These are phyloP conservation scores for Drosophila percnosoma DNA, from an alignment of 2,888 invertebrate species.

Conservation along the genomic window DNA sequence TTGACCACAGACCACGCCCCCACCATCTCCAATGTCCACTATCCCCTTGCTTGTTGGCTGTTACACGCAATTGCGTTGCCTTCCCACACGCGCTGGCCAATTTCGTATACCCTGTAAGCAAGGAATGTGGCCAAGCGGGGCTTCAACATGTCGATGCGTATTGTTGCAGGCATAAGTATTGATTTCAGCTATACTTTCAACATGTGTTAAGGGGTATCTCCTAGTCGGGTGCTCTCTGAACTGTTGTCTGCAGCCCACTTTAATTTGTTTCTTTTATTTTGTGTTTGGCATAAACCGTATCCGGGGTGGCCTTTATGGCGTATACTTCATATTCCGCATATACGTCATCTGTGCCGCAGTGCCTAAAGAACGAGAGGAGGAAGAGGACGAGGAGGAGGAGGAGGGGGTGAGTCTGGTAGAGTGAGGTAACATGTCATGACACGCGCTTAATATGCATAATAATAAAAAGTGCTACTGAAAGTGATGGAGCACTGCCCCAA, in stretches of 20 bases:
- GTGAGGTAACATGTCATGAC: slow-evolving; percentile 58
- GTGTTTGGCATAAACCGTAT: slow-evolving; percentile 25
- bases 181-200: background rate
- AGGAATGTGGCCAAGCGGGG: background rate
- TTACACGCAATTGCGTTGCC: slow-evolving; percentile 60
- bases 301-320: slow-evolving; percentile 36
- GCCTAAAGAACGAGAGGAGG: background rate
- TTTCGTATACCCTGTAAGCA: slow-evolving; percentile 10
- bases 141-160: background rate
- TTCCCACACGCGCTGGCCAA: slow-evolving; percentile 17
- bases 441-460: slow-evolving; percentile 76
- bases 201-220: background rate
- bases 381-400: background rate
- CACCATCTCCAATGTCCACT: background rate
- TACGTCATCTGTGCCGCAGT: slow-evolving; percentile 62
- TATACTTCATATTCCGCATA: slow-evolving; percentile 68
- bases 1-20: background rate
- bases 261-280: slow-evolving; percentile 51
- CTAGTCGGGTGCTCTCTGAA: background rate
- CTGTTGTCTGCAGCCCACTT: slow-evolving; percentile 50
- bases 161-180: background rate
- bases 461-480: slow-evolving; percentile 71
- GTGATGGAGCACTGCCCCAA: slow-evolving; percentile 38
- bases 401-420: background rate
- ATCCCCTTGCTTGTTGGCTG: slow-evolving; percentile 8